Conservation (phyloP, 1,140 invertebrate genomes). For the Achatina immaculata region DNA sequence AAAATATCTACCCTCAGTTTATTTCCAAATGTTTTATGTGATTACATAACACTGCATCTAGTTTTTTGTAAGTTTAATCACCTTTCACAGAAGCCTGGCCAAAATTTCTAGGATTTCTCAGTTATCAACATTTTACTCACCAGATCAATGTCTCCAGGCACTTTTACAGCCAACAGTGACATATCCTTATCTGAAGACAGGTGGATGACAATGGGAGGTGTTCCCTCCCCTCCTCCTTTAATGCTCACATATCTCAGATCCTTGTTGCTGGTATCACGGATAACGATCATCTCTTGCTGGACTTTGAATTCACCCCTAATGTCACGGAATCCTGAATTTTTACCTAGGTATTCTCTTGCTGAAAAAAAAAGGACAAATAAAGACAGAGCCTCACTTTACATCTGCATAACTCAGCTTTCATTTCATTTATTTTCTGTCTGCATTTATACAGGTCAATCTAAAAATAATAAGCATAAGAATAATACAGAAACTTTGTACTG, state of each 20-base stretch:
- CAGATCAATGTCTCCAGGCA: slow-evolving; percentile 53
- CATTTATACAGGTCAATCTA: too few species aligned
- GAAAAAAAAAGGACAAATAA: background rate
- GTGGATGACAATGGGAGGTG: background rate
- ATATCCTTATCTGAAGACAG: slow-evolving; percentile 39
- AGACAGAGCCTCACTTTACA: too few species aligned
- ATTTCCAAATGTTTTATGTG: too few species aligned
- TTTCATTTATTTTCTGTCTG: too few species aligned
- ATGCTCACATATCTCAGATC: slow-evolving; percentile 74
- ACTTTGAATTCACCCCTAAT: slow-evolving; percentile 50
- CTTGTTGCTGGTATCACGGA: slow-evolving; percentile 58
- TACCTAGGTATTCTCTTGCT: slow-evolving; percentile 54
- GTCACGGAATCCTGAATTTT: slow-evolving; percentile 48
- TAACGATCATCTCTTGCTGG: slow-evolving; percentile 48
- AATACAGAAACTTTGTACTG: too few species aligned
- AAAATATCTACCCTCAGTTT: too few species aligned
- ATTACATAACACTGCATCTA: too few species aligned
- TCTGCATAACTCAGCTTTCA: too few species aligned
- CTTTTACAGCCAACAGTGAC: slow-evolving; percentile 48
- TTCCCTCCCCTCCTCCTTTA: background rate
- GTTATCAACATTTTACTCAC: slow-evolving; percentile 36
- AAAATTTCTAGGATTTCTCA: too few species aligned
- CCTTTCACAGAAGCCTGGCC: too few species aligned
- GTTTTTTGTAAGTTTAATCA: too few species aligned
- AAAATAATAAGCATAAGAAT: too few species aligned